These are phyloP conservation scores for Tarsius wallacei DNA, from an alignment of 2,797 vertebrate genomes.

Conservation along the genomic window DNA sequence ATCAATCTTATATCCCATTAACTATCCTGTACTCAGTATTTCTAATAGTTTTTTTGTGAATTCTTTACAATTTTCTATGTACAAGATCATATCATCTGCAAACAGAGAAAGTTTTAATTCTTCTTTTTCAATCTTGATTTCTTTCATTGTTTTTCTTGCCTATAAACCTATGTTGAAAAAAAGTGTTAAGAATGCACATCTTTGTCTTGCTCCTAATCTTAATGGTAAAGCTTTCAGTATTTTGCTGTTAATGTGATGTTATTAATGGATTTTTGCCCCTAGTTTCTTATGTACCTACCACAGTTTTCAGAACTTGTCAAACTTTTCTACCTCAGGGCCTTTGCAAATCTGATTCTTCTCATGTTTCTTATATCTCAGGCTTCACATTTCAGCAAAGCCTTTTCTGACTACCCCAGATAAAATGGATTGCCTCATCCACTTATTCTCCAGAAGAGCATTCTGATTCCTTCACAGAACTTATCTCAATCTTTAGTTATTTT, in stretches of 20 bases:
- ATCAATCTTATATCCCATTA: neutral
- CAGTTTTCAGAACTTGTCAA: neutral
- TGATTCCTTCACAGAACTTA: neutral
- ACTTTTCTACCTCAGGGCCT: neutral
- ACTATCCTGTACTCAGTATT: neutral
- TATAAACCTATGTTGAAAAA: neutral
- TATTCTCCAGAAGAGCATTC: neutral
- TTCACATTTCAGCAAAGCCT: conserved; percentile 40
- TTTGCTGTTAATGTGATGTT: neutral
- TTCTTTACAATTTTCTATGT: neutral
- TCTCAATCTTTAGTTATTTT: neutral
- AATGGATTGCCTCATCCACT: neutral
- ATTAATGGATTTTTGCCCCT: neutral
- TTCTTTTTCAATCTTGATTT: neutral
- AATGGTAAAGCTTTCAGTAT: neutral
- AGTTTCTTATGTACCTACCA: neutral
- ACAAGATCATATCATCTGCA: neutral
- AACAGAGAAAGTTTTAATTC: neutral
- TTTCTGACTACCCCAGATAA: neutral
- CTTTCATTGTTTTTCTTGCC: neutral
- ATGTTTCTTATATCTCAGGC: neutral
- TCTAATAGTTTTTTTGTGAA: neutral
- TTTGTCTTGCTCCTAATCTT: neutral
- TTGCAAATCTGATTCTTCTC: conserved; percentile 11
- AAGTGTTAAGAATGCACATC: neutral